phyloP scores from a whole-genome alignment of 2,113 vertebrate genomes.

The Stomatorhinus ivindoensis region DNA sequence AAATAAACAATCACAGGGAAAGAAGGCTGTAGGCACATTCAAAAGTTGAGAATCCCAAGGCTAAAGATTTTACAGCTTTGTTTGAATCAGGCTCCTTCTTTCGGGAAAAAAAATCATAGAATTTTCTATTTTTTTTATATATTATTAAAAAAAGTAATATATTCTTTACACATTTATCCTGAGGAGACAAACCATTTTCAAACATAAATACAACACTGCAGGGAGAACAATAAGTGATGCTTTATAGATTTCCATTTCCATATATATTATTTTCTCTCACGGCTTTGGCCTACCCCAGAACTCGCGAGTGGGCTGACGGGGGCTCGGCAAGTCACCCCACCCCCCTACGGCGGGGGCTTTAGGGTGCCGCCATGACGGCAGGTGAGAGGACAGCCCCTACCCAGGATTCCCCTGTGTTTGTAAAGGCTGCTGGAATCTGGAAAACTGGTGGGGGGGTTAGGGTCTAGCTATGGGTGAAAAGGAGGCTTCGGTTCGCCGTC shows the following conservation, averaged over 20 bases:
- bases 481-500: neutral
- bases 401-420: slow-evolving; percentile 52
- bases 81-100: slow-evolving; percentile 56
- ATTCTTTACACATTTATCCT: slow-evolving; percentile 62
- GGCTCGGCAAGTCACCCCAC: slow-evolving; percentile 46
- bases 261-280: slow-evolving; percentile 68
- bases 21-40: slow-evolving; percentile 59
- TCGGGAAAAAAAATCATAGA: slow-evolving; percentile 35
- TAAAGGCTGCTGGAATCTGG: slow-evolving; percentile 38
- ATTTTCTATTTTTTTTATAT: slow-evolving; percentile 20
- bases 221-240: slow-evolving; percentile 61
- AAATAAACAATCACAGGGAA: slow-evolving; percentile 55
- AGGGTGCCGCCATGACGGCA: slow-evolving; percentile 48
- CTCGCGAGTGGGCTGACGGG: slow-evolving; percentile 54
- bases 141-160: slow-evolving; percentile 37
- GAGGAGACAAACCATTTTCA: slow-evolving; percentile 63
- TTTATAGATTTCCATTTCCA: slow-evolving; percentile 66
- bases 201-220: slow-evolving; percentile 64
- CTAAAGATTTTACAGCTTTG: slow-evolving; percentile 60
- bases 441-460: neutral
- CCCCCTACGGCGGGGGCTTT: slow-evolving; percentile 47
- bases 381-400: slow-evolving; percentile 44
- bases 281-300: slow-evolving; percentile 54
- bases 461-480: neutral
- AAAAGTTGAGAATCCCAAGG: slow-evolving; percentile 52